Conservation (phyloP, 2,113 vertebrate species). For the Brachyistius frenatus region DNA sequence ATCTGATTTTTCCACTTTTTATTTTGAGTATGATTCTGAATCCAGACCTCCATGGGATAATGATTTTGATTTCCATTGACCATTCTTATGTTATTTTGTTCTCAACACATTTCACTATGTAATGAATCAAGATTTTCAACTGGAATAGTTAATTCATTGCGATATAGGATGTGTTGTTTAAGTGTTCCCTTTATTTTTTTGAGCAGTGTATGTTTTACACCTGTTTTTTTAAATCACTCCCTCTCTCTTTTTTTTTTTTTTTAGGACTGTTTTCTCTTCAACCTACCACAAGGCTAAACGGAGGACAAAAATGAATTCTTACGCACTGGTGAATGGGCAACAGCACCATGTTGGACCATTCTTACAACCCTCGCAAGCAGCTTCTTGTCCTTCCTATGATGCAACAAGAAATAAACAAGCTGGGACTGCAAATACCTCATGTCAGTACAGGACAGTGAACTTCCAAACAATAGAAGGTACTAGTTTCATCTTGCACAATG, state of each 20-base stretch:
- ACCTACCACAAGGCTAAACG: not conserved
- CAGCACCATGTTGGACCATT: slow-evolving; percentile 1
- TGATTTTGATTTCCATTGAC: no score
- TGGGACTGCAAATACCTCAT: slow-evolving; percentile 3
- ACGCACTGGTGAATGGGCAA: slow-evolving; percentile 5
- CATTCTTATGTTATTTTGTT: no score
- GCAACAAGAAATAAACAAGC: not conserved
- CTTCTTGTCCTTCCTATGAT: not conserved
- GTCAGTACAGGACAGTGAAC: not conserved
- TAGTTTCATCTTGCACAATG: not conserved
- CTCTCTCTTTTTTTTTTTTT: slow-evolving; percentile 42
- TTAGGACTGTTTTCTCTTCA: slow-evolving; percentile 33
- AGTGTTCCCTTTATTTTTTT: no score
- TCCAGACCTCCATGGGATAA: no score
- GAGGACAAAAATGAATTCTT: slow-evolving; percentile 49
- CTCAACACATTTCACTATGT: no score
- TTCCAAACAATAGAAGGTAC: not conserved
- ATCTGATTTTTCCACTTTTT: no score
- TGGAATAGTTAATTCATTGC: no score
- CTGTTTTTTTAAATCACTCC: not conserved
- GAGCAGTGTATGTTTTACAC: not conserved
- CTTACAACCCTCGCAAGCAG: slow-evolving; percentile 9
- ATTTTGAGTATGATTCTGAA: no score
- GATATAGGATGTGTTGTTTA: no score
- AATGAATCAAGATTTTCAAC: no score